Conservation (phyloP, 1,140 invertebrate genomes). For the Stegodyphus dumicola region DNA sequence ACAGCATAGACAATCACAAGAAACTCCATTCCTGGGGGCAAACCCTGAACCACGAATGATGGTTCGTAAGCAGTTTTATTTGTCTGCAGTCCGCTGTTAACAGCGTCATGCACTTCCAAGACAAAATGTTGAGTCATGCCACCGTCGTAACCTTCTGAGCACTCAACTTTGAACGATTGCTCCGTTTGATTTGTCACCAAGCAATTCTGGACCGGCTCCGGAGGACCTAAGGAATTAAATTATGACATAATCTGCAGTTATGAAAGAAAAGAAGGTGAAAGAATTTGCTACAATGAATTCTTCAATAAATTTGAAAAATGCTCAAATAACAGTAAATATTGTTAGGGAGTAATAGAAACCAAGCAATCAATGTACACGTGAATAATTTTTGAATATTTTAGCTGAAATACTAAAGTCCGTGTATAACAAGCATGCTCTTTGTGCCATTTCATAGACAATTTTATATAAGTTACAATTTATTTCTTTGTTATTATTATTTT, state of each 20-base stretch:
- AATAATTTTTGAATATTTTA: no score
- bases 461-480: background rate
- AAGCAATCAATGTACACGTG: no score
- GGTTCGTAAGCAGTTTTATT: constrained; percentile 72
- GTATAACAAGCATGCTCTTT: background rate
- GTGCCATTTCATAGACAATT: background rate
- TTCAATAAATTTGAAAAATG: no score
- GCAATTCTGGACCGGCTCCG: constrained; percentile 84
- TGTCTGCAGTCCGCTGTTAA: constrained; percentile 71
- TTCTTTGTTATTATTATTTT: no score
- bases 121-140: constrained; percentile 84
- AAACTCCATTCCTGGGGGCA: constrained; percentile 79
- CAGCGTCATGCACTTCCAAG: constrained; percentile 78
- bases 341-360: no score
- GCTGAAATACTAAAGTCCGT: no score
- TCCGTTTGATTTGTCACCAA: constrained; percentile 88
- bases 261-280: no score
- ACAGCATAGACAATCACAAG: constrained; percentile 84
- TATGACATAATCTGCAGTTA: no score
- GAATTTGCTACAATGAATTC: no score
- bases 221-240: constrained; percentile 74
- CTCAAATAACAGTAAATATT: no score
- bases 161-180: constrained; percentile 82
- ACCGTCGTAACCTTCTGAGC: constrained; percentile 85
- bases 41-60: constrained; percentile 73